Base-by-base conservation (phyloP, 2,797 vertebrate species). In the Lepilemur septentrionalis region DNA sequence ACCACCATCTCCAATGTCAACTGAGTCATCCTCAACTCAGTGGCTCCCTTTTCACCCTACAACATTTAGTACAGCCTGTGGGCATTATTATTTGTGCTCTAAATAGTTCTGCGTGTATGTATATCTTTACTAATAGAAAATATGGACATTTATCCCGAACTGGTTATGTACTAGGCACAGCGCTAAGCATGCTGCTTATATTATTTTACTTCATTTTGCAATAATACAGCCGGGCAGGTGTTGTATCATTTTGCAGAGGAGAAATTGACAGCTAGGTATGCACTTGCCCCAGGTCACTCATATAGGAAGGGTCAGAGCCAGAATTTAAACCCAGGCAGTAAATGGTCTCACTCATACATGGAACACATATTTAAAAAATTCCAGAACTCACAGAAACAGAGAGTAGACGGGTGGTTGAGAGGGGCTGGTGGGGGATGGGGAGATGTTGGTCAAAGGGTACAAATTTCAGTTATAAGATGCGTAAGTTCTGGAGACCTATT, bases 231-330 rank as follows among this genome's bases (percentile, higher is more conserved):
- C 41, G 9, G 30, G 11, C 25, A 22, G 38, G 3, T 5, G 1
- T 7, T n/a, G 1, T 2, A 35, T 8, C 15, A 18, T 6, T 70
- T 75, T 25, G 5, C 3, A 9, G 41, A 67, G 50, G 5, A 72
- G 30, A 4, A 38, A 5, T 0, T 18, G 38, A 14, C n/a, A 78
- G 18, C 0, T 2, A 41, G 30, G 5, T 41, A 25, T 5, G 25
- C 1, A 25, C 79, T 28, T 55, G 35, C 32, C 69, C 43, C 46
- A 7, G 12, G 38, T 30, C 83, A 46, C 3, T 4, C 18, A 20
- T 13, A 5, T 7, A 75, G 48, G n/a, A 84, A 17, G 35, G 32
- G 38, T 89, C 55, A 48, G 76, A 88, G 20, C 12, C 43, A 25
- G 32, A 61, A 83, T 83, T 35, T 12, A 13, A 76, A 57, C 38